Evolutionary conservation across 2,113 vertebrate genomes (phyloP).

Genomic region (Psophia crepitans): DNA sequence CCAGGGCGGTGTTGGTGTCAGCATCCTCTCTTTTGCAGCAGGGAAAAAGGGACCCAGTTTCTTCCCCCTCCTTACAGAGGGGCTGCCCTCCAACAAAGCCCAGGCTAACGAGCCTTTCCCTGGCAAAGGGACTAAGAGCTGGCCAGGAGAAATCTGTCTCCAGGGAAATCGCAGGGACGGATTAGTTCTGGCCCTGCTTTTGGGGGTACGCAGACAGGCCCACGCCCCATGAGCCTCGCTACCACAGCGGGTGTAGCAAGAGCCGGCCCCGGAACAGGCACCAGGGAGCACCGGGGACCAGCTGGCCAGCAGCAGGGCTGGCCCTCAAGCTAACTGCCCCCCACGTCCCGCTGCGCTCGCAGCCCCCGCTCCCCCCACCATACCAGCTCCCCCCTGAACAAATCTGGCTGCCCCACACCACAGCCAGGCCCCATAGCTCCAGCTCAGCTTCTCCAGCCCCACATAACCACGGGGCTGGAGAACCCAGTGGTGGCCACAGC

Average conservation of each 20-base stretch:
- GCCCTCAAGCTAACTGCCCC: neutral
- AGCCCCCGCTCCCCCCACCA: too few relatives aligned
- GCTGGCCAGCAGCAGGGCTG: neutral
- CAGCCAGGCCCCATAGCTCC: neutral
- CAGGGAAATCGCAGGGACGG: neutral
- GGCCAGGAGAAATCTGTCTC: neutral
- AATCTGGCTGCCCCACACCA: neutral
- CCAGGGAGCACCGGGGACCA: neutral
- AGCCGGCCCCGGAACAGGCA: neutral
- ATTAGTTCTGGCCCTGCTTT: neutral
- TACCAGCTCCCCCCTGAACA: neutral
- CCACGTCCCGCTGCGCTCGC: accelerated
- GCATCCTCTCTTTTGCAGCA: too few relatives aligned
- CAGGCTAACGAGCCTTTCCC: neutral
- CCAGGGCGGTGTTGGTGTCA: neutral
- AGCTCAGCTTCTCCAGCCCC: neutral
- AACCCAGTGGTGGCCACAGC: too few relatives aligned
- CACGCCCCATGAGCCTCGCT: accelerated
- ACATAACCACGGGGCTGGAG: accelerated
- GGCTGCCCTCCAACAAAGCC: neutral
- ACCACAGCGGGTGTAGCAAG: neutral
- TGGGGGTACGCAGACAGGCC: accelerated
- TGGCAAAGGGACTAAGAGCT: too few relatives aligned
- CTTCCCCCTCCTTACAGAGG: neutral
- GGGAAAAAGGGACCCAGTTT: accelerated